Percentiles rank a stretch among this genome's conserved stretches.
These are phyloP conservation scores for Lycia hirtaria DNA, from an alignment of 2,888 invertebrate genomes.

Conservation along the genomic window DNA sequence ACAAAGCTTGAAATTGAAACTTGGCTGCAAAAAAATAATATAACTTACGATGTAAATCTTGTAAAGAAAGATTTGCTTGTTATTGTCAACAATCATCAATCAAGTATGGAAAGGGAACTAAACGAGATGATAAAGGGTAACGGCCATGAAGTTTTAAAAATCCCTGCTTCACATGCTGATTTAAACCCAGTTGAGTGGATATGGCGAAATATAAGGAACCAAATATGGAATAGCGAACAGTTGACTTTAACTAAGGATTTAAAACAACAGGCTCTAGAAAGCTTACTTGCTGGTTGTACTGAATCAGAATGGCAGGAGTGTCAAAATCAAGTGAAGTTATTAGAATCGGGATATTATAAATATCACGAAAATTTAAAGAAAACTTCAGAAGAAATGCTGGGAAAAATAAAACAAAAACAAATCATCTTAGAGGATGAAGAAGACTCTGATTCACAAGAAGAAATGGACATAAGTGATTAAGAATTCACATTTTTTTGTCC, in stretches of 20 bases:
- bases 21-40: constrained; percentile 5
- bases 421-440: not conserved
- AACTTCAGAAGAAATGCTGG: not conserved
- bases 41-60: not conserved
- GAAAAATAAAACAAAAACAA: not conserved
- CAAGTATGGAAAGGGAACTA: not conserved
- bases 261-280: not conserved
- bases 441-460: constrained; percentile 10
- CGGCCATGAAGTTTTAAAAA: constrained; percentile 15
- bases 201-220: not conserved
- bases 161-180: constrained; percentile 15
- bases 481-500: not conserved
- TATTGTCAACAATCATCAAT: not conserved
- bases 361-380: not conserved
- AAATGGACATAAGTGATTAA: constrained; percentile 6
- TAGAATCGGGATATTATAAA: not conserved
- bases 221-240: not conserved
- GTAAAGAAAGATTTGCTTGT: not conserved
- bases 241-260: not conserved
- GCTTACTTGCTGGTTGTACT: not conserved
- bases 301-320: not conserved
- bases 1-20: not conserved
- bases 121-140: not conserved
- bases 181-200: constrained; percentile 2
- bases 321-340: not conserved